Evolutionary conservation across 2,888 invertebrate genomes (phyloP), one percentile per base, ranked within the genome.

Genomic region (Caenorhabditis panamensis): DNA sequence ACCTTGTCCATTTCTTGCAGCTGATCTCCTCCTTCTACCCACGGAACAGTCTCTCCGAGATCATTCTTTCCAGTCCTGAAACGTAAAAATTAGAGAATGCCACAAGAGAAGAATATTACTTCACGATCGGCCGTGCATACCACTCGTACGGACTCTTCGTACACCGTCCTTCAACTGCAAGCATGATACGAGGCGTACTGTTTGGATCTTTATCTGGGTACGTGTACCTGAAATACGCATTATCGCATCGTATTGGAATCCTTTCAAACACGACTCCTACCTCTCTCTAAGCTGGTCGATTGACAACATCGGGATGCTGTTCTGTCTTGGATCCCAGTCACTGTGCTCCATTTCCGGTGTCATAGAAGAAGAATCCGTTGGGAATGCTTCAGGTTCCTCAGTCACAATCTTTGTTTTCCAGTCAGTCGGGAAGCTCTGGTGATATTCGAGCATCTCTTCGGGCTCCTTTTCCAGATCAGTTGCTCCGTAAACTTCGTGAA

Each of bases 81-180:
- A 44, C 18, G 16, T 11, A 64, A 22, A 31, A 13, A 16, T 20
- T 26, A 8, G 22, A 16, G 3, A 31, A 28, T n/a, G n/a, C n/a
- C n/a, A n/a, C n/a, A n/a, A n/a, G n/a, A n/a, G 16, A n/a, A 44
- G 22, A 3, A n/a, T 36, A 9, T 2, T 6, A 67, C 68, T 76
- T 68, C 11, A 36, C 16, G 59, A 85, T 82, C 11, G 83, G 83
- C 18, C 84, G 54, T 0, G 82, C 84, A 36, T 83, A 85, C 80
- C 77, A 83, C 64, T 83, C 82, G 51, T 59, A 85, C 13, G 84
- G 83, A 31, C 76, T 81, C 51, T 82, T 71, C 5, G 84, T 82
- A 44, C 66, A 71, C 11, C n/a, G 49, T 31, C 84, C 83, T 56
- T 84, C 84, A 13, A 84, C 75, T 13, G 53, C 44, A n/a, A 84